Base-by-base conservation (phyloP, 2,797 vertebrate species). In the Coregonus suidteri region DNA sequence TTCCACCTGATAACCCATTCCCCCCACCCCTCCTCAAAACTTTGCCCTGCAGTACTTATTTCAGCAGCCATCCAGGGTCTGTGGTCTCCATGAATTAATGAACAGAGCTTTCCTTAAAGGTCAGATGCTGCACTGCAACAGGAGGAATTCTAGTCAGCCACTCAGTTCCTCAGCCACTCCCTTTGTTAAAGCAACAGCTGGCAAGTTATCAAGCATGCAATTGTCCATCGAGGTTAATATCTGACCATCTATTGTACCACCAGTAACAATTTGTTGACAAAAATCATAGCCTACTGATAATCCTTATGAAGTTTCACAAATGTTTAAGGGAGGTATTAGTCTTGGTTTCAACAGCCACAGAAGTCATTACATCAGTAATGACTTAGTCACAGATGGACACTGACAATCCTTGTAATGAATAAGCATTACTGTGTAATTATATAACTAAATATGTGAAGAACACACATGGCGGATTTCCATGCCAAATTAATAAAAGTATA, bases 21-120 rank as follows among this genome's bases (percentile, higher is more conserved):
- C 30, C 52, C 25, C n/a, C 79, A 72, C 76, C 66, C 70, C 52
- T 9, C 6, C 18, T 35, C 53, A 18, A 31, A 54, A 74, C 74
- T 74, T 76, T 65, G 25, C 62, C 74, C 74, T 82, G 30, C 77
- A 82, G 77, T 68, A 20, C 65, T 76, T 76, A 73, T 78, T 69
- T 72, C 74, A 62, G 54, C 35, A 71, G 72, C 30, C 59, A n/a
- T 65, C 56, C 30, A 59, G 74, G 69, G 18, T 71, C n/a, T 52
- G 2, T 25, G 41, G 51, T 31, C 64, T 62, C 59, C 72, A 73
- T 83, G 76, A 85, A 82, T 76, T 81, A 83, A 81, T 77, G 77
- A 82, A 73, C 71, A 69, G 53, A n/a, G 71, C 72, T 67, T 65
- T 75, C 41, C 51, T 51, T 71, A 51, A 52, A 71, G 69, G 69